Evolutionary conservation across 64 coral and sea anemone genomes (phyloP), one percentile per base, ranked within the genome.

Genomic region (Astreopora myriophthalma): DNA sequence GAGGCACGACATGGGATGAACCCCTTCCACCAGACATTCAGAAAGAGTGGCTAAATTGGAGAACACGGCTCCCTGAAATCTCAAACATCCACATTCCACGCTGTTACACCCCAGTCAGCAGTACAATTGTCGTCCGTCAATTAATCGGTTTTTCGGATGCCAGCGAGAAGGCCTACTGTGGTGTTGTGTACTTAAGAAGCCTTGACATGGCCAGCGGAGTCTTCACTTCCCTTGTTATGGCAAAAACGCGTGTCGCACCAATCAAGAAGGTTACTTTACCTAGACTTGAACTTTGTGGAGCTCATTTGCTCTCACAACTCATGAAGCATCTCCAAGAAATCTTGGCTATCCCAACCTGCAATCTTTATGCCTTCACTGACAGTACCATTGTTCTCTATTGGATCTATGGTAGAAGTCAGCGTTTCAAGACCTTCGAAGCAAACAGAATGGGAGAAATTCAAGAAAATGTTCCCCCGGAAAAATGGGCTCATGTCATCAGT

Each of bases 391-490:
- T 92, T 28, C 69, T 85, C 36, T 64, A 85, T 35, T 85, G 80
- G 90, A 75, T 92, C 13, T 19, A 62, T 75, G 44, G 69, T 64
- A 61, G 42, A 7, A 85, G 90, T 32, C 79, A 85, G 20, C 30
- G 57, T 12, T 69, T 85, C 34, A 92, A 76, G 39, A 85, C 80
- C 32, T 92, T 92, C 34, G 71, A 85, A 85, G 81, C 71, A 26
- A 94, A 94, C 62, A 30, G 92, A 49, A 66, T 94, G 1, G 57
- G 75, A 29, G 69, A 94, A 63, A 94, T 94, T 29, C 34, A 89
- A 63, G 74, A 94, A 80, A 36, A 71, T 8, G 38, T 94, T 16
- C 29, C 66, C 34, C 77, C 92, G 14, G 78, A 89, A 48, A 51
- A 27, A 74, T 94, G 93, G 93, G 34, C 24, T 20, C 86, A 89